Conservation (phyloP, 2,113 vertebrate genomes). For the Melanotaenia duboulayi region DNA sequence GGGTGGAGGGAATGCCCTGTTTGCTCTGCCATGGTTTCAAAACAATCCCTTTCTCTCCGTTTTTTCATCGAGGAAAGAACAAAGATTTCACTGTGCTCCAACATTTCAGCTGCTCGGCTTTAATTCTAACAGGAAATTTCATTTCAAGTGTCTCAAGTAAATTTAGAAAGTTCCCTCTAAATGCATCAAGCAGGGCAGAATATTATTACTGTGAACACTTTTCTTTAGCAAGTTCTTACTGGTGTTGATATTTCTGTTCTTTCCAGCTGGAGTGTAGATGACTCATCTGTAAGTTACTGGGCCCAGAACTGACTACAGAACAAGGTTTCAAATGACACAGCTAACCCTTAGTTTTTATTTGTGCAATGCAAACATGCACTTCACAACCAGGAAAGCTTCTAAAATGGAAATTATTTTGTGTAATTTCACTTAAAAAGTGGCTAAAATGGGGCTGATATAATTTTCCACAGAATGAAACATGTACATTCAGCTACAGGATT, state of each 20-base stretch:
- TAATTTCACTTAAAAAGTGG: too few species aligned
- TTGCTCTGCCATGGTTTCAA: slow-evolving; percentile 77
- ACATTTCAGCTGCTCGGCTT: neutral
- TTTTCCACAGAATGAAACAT: too few species aligned
- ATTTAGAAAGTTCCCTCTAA: too few species aligned
- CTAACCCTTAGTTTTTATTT: slow-evolving; percentile 8
- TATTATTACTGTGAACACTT: too few species aligned
- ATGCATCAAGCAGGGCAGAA: too few species aligned
- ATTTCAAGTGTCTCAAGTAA: slow-evolving; percentile 26
- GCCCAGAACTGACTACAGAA: neutral
- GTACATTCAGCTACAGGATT: too few species aligned
- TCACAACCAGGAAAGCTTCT: neutral
- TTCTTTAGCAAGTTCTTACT: slow-evolving; percentile 3
- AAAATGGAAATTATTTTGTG: too few species aligned
- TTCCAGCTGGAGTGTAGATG: neutral
- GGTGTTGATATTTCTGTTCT: neutral
- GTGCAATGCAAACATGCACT: neutral
- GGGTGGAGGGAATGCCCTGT: slow-evolving; percentile 69
- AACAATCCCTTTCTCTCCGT: slow-evolving; percentile 61
- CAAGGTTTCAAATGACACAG: neutral
- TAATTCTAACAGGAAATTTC: neutral
- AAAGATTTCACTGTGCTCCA: slow-evolving; percentile 59
- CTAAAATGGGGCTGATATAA: too few species aligned
- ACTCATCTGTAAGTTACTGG: neutral
- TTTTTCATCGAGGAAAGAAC: slow-evolving; percentile 41